Conservation (phyloP, 2,888 invertebrate genomes). For the Maniola hyperantus region DNA sequence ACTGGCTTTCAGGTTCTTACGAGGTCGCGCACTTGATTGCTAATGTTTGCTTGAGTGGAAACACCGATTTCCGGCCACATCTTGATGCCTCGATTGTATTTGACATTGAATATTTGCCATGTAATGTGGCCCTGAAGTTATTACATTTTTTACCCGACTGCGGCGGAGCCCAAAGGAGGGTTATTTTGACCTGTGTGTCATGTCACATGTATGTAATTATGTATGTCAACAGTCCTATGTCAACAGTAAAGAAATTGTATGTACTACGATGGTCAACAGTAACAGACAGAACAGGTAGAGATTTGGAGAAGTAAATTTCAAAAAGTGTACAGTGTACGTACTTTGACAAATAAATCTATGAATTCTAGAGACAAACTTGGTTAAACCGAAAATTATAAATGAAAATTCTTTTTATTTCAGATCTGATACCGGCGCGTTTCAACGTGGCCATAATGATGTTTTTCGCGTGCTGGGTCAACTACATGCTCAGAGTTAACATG, state of each 20-base stretch:
- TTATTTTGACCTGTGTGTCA: too few relatives aligned
- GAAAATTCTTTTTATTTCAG: constrained; percentile 47
- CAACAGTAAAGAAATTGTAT: too few relatives aligned
- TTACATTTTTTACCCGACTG: too few relatives aligned
- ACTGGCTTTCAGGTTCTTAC: constrained; percentile 54
- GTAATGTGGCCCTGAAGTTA: neutral
- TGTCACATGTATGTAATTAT: too few relatives aligned
- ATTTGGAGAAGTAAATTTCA: too few relatives aligned
- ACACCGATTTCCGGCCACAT: constrained; percentile 26
- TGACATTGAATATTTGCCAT: constrained; percentile 15
- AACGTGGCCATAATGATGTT: constrained; percentile 87
- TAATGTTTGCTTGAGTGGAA: constrained; percentile 30
- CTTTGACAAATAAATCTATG: too few relatives aligned
- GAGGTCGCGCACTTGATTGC: constrained; percentile 56
- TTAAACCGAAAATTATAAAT: neutral
- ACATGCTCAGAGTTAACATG: constrained; percentile 90
- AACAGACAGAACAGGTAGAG: too few relatives aligned
- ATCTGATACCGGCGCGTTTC: constrained; percentile 71
- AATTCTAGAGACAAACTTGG: too few relatives aligned
- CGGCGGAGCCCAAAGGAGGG: too few relatives aligned
- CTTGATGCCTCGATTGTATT: constrained; percentile 12
- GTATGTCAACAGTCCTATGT: too few relatives aligned
- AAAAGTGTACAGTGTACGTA: too few relatives aligned
- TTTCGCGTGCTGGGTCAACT: constrained; percentile 87
- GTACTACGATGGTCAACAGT: too few relatives aligned